A percentile compares a stretch with the other conserved stretches of the same genome.
phyloP scores from a whole-genome alignment of 30 jellyfish, hydroid and myxozoan genomes.

The Turritopsis dohrnii region DNA sequence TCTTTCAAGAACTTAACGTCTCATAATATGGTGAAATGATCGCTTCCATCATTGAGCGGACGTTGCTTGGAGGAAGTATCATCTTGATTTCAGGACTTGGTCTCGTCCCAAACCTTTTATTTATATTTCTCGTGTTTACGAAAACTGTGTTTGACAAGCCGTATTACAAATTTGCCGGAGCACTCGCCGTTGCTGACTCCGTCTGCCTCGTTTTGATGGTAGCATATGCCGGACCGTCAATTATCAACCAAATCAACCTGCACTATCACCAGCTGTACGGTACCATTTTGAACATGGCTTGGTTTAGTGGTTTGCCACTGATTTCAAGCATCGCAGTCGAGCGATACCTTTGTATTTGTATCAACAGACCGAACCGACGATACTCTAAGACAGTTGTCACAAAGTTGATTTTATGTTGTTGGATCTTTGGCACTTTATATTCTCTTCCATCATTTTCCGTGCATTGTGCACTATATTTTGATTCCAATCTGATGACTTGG shows the following conservation, averaged over 20 bases:
- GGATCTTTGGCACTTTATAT: conserved; percentile 15
- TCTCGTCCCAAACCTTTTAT: neutral
- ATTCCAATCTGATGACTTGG: conserved; percentile 20
- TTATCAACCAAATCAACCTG: neutral
- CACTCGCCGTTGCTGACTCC: conserved; percentile 19
- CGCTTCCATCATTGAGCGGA: neutral
- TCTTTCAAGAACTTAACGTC: too few relatives aligned
- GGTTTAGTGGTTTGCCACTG: conserved; percentile 28
- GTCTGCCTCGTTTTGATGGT: conserved; percentile 10
- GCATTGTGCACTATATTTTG: conserved; percentile 13
- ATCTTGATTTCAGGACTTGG: neutral
- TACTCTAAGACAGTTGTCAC: neutral
- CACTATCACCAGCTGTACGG: neutral
- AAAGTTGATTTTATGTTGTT: neutral
- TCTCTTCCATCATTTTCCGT: conserved; percentile 2
- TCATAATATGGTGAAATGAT: too few relatives aligned
- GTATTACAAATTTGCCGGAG: neutral
- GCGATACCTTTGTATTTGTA: conserved; percentile 12
- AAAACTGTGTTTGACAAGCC: neutral
- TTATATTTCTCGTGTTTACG: conserved; percentile 13
- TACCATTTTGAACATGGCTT: conserved; percentile 9
- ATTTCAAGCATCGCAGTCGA: neutral
- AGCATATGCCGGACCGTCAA: conserved; percentile 11
- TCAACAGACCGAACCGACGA: neutral
- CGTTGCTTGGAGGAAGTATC: neutral